Base-by-base conservation (phyloP, 2,113 vertebrate species). In the Oenanthe oenanthe region DNA sequence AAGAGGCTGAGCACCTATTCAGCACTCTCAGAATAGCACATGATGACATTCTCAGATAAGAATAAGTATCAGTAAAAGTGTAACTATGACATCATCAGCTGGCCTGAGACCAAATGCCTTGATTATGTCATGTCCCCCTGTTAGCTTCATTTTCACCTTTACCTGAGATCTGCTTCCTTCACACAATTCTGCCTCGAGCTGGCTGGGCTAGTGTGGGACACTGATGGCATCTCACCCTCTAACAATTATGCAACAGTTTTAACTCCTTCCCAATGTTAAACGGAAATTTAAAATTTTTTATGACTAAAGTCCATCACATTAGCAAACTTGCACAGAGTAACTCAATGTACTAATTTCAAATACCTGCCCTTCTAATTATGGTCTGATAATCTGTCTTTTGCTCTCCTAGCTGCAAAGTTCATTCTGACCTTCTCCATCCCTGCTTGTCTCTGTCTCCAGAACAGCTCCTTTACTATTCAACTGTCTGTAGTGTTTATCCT, bases 401-500 rank as follows among this genome's bases (percentile, higher is more conserved):
- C 50, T 47, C 34, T 83, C 22, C 40, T 43, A 60, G 45, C 13
- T 91, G 40, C 43, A 51, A 74, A 89, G 70, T 73, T 93, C 22
- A 18, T 68, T 77, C 73, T 87, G 68, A 88, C 76, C 76, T 56
- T 88, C 76, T 63, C 38, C 75, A 43, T 58, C 19, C 4, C 62
- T 54, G 7, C 48, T 80, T 71, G 40, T 40, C 26, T 79, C 26
- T 57, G 7, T 47, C 54, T 73, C 31, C 66, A 93, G 74, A 85
- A 88, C 9, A 13, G 22, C 22, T 74, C 31, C 36, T 84, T 84
- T 57, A 20, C 40, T 61, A 17, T 48, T 93, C 75, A 74, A 9
- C n/a, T 61, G 61, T 42, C 57, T 65, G n/a, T 57, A 84, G 51
- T 67, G 34, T 91, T 96, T 92, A 95, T 72, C 65, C 57, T 84